Evolutionary conservation across 2,888 invertebrate species (phyloP).

Genomic region (Drosophila engyochracea): DNA sequence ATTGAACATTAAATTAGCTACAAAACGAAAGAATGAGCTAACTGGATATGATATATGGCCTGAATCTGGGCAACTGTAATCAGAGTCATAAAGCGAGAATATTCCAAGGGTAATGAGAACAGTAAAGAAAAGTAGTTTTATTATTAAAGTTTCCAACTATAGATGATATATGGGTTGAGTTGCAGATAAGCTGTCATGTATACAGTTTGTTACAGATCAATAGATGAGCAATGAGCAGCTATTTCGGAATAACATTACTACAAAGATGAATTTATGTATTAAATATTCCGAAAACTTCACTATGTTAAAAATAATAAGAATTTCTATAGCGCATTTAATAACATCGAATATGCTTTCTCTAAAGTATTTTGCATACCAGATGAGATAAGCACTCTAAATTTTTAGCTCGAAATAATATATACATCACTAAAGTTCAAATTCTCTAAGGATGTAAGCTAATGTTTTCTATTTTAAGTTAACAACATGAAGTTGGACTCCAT

Average conservation of each 20-base stretch:
- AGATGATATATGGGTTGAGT: not conserved
- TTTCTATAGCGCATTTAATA: not conserved
- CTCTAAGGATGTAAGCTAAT: not conserved
- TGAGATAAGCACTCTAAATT: too few species aligned
- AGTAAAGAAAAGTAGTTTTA: not conserved
- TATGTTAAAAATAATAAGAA: not conserved
- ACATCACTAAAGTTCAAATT: too few species aligned
- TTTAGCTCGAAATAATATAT: too few species aligned
- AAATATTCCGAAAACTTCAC: not conserved
- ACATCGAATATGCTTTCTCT: not conserved
- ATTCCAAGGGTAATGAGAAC: not conserved
- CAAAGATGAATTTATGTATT: not conserved
- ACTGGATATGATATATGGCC: constrained; percentile 35
- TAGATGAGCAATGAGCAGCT: not conserved
- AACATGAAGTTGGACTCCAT: not conserved
- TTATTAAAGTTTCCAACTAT: not conserved
- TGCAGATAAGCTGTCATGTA: not conserved
- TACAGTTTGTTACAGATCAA: not conserved
- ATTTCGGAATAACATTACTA: not conserved
- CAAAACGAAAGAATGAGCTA: constrained; percentile 13
- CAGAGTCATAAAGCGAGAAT: not conserved
- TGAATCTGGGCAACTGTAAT: constrained; percentile 10
- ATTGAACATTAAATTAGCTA: constrained; percentile 67
- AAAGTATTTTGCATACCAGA: not conserved
- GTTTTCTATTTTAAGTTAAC: not conserved